Percentiles rank a stretch among this genome's conserved stretches.
These are phyloP conservation scores for Stegostoma tigrinum DNA, from an alignment of 2,113 vertebrate genomes.

Conservation along the genomic window DNA sequence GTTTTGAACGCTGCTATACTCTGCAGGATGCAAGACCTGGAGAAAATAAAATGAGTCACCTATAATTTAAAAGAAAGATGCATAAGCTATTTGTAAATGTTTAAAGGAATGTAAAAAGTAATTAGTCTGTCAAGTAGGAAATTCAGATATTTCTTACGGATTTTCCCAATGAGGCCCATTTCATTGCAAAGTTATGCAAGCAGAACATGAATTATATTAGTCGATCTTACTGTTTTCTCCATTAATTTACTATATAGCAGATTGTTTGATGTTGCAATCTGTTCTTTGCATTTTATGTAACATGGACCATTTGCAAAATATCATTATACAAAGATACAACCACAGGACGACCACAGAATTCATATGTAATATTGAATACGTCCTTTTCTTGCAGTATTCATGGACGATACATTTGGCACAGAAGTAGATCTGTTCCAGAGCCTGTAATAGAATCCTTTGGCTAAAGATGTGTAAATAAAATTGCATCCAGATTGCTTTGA, in stretches of 20 bases:
- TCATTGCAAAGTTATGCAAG: conserved; percentile 16
- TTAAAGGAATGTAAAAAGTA: background rate
- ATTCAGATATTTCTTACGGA: background rate
- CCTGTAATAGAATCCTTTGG: background rate
- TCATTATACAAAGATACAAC: background rate
- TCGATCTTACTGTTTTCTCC: background rate
- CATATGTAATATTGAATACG: background rate
- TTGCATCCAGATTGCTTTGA: background rate
- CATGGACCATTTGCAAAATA: conserved; percentile 2
- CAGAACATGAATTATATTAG: background rate
- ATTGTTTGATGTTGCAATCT: conserved; percentile 10
- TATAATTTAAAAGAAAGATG: background rate
- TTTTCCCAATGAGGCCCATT: background rate
- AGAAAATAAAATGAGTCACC: background rate
- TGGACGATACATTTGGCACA: background rate
- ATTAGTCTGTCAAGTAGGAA: background rate
- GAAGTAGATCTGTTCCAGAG: background rate
- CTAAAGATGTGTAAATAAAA: background rate
- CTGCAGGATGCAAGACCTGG: background rate
- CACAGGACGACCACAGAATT: background rate
- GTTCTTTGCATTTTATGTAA: background rate
- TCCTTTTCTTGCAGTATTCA: background rate
- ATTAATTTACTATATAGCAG: background rate
- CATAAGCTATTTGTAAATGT: background rate
- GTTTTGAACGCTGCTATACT: background rate